These are phyloP conservation scores for Dolichallabes microphthalmus DNA, from an alignment of 2,113 vertebrate genomes.

Conservation along the genomic window DNA sequence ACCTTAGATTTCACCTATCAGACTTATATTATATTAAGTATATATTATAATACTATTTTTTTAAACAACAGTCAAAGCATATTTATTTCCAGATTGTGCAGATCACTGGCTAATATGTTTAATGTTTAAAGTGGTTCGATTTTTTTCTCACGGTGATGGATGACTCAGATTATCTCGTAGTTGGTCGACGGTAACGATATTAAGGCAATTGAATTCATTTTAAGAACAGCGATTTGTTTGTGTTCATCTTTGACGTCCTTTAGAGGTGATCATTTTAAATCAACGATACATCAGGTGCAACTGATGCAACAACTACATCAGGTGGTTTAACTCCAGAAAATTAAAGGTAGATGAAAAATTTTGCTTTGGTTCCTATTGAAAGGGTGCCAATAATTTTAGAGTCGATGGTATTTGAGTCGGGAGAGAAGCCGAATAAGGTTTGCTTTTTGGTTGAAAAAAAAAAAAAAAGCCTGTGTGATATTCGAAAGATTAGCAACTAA, in stretches of 20 bases:
- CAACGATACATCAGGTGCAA: too few relatives aligned
- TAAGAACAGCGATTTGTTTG: not conserved
- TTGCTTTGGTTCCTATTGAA: too few relatives aligned
- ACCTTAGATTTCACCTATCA: not conserved
- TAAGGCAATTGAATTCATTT: not conserved
- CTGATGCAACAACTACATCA: too few relatives aligned
- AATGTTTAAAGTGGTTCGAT: not conserved
- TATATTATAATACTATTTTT: not conserved
- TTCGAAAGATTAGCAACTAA: not conserved
- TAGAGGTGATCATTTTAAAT: too few relatives aligned
- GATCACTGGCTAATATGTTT: not conserved
- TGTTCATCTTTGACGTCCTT: not conserved
- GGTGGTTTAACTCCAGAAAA: too few relatives aligned
- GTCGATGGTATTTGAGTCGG: not conserved
- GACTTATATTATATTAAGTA: not conserved
- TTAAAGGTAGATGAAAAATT: not conserved
- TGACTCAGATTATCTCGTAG: not conserved
- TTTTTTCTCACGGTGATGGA: not conserved
- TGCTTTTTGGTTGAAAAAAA: not conserved
- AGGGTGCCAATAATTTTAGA: not conserved
- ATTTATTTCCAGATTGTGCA: not conserved
- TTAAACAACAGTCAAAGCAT: not conserved
- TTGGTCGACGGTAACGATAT: not conserved
- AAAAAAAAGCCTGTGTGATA: not conserved
- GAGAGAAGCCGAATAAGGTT: accelerated